Base-by-base conservation (phyloP, 2,797 vertebrate genomes). In the Eremophila alpestris region DNA sequence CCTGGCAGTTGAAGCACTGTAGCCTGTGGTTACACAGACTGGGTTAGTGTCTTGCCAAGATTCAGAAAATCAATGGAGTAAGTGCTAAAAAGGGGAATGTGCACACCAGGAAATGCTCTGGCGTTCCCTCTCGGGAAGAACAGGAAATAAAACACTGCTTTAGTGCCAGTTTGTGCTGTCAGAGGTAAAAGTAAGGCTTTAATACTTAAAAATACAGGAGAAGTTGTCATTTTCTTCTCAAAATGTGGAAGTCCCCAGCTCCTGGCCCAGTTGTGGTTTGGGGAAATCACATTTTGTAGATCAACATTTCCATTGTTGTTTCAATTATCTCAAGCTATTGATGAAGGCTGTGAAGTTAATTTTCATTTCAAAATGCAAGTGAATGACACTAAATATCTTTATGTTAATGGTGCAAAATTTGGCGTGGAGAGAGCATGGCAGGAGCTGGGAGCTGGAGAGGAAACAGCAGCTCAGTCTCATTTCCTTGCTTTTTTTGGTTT, bases 1-100 rank as follows among this genome's bases (percentile, higher is more conserved):
- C 87, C 87, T 95, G 83, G 79, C 89, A 86, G 82, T 68, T 68
- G 76, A 58, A 65, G 51, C 58, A 22, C 68, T 88, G 76, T 83
- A 91, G 93, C 94, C 91, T 86, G 87, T 89, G 87, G 93, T 96
- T 94, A 75, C 60, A 75, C 73, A 88, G 69, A 60, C 77, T 86
- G 80, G 62, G 20, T 56, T 56, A 94, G 46, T 38, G 30, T 78
- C 93, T 94, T 78, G 79, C 82, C 68, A 93, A 93, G 91, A 68
- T 34, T 58, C 69, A 71, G 87, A 83, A 88, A 92, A 92, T 93
- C 86, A 77, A 48, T 83, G 54, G 65, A 52, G 3, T 74, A 32
- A 77, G 62, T 48, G 68, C 60, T 80, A 40, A 51, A 85, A 29
- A 34, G 17, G 18, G 49, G 59, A 54, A 41, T 48, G 1, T 24